Conservation (phyloP, 2,113 vertebrate genomes). For the Calyptommatus sinebrachiatus region DNA sequence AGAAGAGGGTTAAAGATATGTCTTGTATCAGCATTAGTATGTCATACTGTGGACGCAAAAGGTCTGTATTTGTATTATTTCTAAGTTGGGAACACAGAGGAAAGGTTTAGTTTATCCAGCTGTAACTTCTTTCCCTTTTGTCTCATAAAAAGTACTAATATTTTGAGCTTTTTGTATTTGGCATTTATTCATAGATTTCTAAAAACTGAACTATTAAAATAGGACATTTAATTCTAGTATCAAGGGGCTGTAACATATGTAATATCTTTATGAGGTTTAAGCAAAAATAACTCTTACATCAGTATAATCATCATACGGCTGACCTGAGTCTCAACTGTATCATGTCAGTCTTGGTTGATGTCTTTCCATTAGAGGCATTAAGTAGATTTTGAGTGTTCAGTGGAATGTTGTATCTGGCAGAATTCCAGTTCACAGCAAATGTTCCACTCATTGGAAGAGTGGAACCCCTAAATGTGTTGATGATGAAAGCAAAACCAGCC, state of each 20-base stretch:
- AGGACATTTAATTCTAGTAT: conserved; percentile 9
- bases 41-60: no score
- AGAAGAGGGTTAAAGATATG: no score
- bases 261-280: background rate
- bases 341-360: background rate
- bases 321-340: background rate
- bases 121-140: conserved; percentile 19
- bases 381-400: background rate
- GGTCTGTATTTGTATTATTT: conserved; percentile 38
- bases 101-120: conserved; percentile 28
- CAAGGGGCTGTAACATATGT: background rate
- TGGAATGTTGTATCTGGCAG: no score
- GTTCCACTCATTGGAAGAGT: no score
- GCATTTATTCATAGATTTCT: conserved; percentile 16
- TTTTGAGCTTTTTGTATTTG: conserved; percentile 27
- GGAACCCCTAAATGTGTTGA: no score
- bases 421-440: no score
- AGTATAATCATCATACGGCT: background rate
- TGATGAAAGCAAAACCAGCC: no score
- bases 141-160: conserved; percentile 12
- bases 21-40: no score
- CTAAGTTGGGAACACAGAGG: conserved; percentile 14
- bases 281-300: conserved; percentile 3
- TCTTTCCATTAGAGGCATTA: background rate
- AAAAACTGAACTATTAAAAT: conserved; percentile 10